These are phyloP conservation scores for Pegoplata infirma DNA, from an alignment of 2,888 invertebrate species.

Conservation along the genomic window DNA sequence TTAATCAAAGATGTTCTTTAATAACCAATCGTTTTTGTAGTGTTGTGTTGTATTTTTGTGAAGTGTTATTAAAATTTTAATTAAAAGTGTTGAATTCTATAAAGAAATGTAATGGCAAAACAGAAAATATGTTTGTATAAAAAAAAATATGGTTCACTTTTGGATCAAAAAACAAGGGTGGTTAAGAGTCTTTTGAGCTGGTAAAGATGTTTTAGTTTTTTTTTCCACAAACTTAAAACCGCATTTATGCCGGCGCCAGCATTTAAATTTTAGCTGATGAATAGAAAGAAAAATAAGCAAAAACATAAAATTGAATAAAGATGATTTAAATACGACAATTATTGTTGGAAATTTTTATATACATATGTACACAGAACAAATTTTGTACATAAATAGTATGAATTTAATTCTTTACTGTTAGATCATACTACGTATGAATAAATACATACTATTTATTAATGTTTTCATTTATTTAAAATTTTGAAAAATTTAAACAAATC, in stretches of 20 bases:
- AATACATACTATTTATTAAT: no score
- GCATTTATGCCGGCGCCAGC: slow-evolving; percentile 48
- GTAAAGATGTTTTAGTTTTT: background rate
- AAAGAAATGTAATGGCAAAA: slow-evolving; percentile 19
- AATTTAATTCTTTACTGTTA: no score
- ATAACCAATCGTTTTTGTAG: background rate
- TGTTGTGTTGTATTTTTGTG: background rate
- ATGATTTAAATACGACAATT: background rate
- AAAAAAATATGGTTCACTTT: no score
- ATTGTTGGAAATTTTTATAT: no score
- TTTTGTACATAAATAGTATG: slow-evolving; percentile 37
- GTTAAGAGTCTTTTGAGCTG: background rate
- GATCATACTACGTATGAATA: no score
- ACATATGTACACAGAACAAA: no score
- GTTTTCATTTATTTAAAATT: no score
- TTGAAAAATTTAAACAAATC: no score
- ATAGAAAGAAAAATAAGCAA: background rate
- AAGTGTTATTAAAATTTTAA: slow-evolving; percentile 62
- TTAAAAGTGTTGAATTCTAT: slow-evolving; percentile 61
- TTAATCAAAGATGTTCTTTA: background rate
- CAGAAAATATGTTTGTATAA: no score
- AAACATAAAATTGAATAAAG: background rate
- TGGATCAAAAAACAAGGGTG: background rate
- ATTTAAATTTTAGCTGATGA: background rate
- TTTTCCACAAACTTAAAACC: background rate